A percentile compares a stretch with the other conserved stretches of the same genome.
These are phyloP conservation scores for Psilopsiagon aymara DNA, from an alignment of 2,113 vertebrate genomes.

Conservation along the genomic window DNA sequence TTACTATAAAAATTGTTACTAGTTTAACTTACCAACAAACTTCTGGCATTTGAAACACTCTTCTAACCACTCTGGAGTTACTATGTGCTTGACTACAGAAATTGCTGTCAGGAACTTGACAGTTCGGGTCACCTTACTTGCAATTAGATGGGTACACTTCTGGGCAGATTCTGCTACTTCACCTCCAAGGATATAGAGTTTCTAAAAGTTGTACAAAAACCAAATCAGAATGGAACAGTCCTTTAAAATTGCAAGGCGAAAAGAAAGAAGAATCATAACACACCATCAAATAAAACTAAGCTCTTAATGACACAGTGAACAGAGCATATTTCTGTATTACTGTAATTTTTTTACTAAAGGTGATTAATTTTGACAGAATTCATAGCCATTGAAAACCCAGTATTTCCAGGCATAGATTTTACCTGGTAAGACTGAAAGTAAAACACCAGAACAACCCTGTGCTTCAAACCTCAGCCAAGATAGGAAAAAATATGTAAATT, in stretches of 20 bases:
- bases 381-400: background rate
- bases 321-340: background rate
- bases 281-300: background rate
- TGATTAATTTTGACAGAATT: background rate
- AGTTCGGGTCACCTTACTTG: conserved; percentile 92
- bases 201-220: conserved; percentile 73
- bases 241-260: background rate
- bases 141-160: conserved; percentile 92
- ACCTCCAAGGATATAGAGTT: conserved; percentile 90
- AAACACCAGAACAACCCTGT: background rate
- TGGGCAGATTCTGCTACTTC: conserved; percentile 88
- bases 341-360: background rate
- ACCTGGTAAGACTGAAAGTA: background rate
- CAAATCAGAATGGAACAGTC: background rate
- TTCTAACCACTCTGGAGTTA: conserved; percentile 94
- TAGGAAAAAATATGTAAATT: background rate
- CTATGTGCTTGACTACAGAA: conserved; percentile 91
- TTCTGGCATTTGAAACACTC: conserved; percentile 93
- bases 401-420: background rate
- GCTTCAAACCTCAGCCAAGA: background rate
- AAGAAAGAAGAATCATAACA: background rate
- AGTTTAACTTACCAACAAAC: conserved; percentile 82
- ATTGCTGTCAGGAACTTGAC: conserved; percentile 97
- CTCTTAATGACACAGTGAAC: background rate
- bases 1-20: background rate